A percentile compares a stretch with the other conserved stretches of the same genome.
Evolutionary conservation across 2,113 vertebrate genomes (phyloP).

Genomic region (Lathamus discolor): DNA sequence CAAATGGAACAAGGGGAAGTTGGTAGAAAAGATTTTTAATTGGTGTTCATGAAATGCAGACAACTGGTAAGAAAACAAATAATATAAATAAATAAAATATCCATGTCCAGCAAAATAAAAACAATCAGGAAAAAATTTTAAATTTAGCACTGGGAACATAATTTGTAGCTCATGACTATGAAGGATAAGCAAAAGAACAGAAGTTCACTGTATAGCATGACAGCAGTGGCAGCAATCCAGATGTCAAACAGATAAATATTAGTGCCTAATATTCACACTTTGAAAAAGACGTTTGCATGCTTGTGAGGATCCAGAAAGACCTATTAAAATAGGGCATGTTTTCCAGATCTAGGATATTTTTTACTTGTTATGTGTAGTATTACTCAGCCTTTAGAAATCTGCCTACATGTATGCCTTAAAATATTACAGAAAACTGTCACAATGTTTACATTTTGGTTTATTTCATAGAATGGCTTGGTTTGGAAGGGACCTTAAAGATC

Average conservation of each 20-base stretch:
- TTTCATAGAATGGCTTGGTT: neutral
- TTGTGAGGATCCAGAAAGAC: neutral
- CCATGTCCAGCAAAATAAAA: slow-evolving; percentile 56
- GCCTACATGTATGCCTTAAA: neutral
- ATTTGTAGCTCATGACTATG: slow-evolving; percentile 25
- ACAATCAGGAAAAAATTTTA: slow-evolving; percentile 40
- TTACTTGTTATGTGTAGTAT: neutral
- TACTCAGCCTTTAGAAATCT: neutral
- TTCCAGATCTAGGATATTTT: neutral
- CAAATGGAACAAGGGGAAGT: slow-evolving; percentile 61
- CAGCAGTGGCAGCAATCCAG: neutral
- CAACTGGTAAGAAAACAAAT: slow-evolving; percentile 66
- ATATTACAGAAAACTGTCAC: neutral
- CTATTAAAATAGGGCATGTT: neutral
- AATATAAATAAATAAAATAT: slow-evolving; percentile 62
- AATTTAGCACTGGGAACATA: slow-evolving; percentile 34
- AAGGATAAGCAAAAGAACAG: slow-evolving; percentile 10
- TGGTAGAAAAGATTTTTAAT: slow-evolving; percentile 62
- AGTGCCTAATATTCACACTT: neutral
- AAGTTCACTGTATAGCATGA: neutral
- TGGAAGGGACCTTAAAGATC: neutral
- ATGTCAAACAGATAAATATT: neutral
- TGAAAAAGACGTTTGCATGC: neutral
- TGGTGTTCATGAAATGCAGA: slow-evolving; percentile 65
- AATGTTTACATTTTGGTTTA: neutral